These are phyloP conservation scores for Spheniscus humboldti DNA, from an alignment of 2,797 vertebrate species.

Conservation along the genomic window DNA sequence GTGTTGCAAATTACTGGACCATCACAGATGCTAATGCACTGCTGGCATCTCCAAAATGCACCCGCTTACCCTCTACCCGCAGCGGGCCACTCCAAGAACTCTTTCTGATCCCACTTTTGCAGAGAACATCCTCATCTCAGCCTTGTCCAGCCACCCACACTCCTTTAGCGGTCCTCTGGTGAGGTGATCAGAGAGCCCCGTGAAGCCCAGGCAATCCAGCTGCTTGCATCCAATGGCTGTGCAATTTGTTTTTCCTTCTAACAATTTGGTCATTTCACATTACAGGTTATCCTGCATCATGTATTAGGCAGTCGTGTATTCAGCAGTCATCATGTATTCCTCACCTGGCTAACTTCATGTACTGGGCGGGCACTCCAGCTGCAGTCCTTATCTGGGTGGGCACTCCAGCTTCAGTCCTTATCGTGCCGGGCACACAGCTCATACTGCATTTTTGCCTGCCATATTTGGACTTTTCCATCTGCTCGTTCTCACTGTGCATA, in stretches of 20 bases:
- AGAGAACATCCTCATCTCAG: neutral
- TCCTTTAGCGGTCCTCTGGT: neutral
- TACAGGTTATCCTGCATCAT: neutral
- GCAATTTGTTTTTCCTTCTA: neutral
- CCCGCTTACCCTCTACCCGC: neutral
- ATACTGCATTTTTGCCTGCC: neutral
- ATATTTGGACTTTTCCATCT: neutral
- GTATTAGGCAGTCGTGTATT: neutral
- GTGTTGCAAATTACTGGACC: neutral
- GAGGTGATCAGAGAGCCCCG: neutral
- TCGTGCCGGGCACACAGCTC: rapidly evolving
- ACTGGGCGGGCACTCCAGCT: rapidly evolving
- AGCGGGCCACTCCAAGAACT: neutral
- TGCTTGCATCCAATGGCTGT: neutral
- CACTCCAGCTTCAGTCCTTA: neutral
- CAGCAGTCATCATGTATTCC: neutral
- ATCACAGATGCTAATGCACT: neutral
- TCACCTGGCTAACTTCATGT: neutral
- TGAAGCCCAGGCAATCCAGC: neutral
- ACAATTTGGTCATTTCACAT: neutral
- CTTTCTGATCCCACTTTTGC: neutral
- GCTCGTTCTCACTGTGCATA: neutral
- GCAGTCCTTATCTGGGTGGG: neutral
- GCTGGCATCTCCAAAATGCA: neutral
- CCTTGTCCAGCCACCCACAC: neutral